These are phyloP conservation scores for Macaca mulatta DNA, from an alignment of 2,113 vertebrate species.

Conservation along the genomic window DNA sequence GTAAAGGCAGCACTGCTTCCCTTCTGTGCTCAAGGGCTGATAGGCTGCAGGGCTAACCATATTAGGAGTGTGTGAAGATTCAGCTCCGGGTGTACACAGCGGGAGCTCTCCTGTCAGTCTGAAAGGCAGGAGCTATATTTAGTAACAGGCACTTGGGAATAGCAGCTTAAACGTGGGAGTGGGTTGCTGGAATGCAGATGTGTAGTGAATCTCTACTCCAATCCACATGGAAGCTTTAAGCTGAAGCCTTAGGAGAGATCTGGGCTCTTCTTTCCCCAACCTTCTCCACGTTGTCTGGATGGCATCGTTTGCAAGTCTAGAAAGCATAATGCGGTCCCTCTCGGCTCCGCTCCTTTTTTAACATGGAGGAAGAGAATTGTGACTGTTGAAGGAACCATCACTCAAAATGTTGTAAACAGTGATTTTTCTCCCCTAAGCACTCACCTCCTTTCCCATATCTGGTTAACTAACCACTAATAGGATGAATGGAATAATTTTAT, in stretches of 20 bases:
- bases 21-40: neutral
- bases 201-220: slow-evolving; percentile 41
- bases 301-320: neutral
- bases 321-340: neutral
- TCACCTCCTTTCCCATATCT: neutral
- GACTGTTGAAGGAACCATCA: slow-evolving; percentile 1
- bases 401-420: neutral
- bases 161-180: slow-evolving; percentile 79
- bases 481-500: neutral
- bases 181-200: slow-evolving; percentile 72
- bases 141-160: slow-evolving; percentile 79
- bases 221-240: slow-evolving; percentile 10
- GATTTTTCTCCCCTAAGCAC: neutral
- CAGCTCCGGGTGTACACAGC: slow-evolving; percentile 62
- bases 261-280: neutral
- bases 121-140: slow-evolving; percentile 82
- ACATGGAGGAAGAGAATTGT: neutral
- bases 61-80: slow-evolving; percentile 82
- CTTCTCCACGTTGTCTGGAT: neutral
- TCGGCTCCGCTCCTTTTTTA: neutral
- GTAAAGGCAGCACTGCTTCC: neutral
- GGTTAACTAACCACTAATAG: neutral
- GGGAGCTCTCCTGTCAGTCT: slow-evolving; percentile 76
- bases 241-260: neutral
- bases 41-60: slow-evolving; percentile 77